Conservation (phyloP, 2,888 invertebrate species). For the Caenorhabditis sulstoni region DNA sequence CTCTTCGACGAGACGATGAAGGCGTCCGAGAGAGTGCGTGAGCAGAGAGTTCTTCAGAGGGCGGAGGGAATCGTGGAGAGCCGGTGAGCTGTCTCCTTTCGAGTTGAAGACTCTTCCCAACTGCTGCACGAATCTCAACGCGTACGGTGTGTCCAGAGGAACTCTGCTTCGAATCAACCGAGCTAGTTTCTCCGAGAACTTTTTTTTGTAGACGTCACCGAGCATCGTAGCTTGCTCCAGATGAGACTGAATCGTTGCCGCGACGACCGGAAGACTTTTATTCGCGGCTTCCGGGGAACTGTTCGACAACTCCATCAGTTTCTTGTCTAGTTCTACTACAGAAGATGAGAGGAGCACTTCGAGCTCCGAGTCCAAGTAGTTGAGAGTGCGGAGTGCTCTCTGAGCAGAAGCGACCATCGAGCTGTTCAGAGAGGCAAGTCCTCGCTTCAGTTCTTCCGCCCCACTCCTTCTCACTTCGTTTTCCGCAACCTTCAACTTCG, state of each 20-base stretch:
- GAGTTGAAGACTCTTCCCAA: slow-evolving; percentile 65
- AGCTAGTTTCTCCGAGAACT: slow-evolving; percentile 68
- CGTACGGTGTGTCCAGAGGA: slow-evolving; percentile 62
- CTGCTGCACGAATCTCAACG: slow-evolving; percentile 67
- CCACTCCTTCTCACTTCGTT: slow-evolving; percentile 66
- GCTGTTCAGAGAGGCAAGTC: slow-evolving; percentile 73
- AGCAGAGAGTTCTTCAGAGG: slow-evolving; percentile 76
- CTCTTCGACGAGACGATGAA: slow-evolving; percentile 90
- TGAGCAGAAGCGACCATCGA: slow-evolving; percentile 69
- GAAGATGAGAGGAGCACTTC: slow-evolving; percentile 61
- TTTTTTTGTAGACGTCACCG: slow-evolving; percentile 56
- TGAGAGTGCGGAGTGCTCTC: slow-evolving; percentile 68
- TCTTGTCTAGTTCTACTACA: slow-evolving; percentile 63
- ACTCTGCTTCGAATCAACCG: slow-evolving; percentile 64
- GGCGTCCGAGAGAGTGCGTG: slow-evolving; percentile 86
- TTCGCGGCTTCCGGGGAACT: slow-evolving; percentile 43
- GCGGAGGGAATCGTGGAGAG: slow-evolving; percentile 72
- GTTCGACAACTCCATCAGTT: slow-evolving; percentile 60
- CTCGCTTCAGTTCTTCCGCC: slow-evolving; percentile 71
- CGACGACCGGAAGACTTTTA: slow-evolving; percentile 57
- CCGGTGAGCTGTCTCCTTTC: slow-evolving; percentile 56
- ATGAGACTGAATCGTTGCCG: slow-evolving; percentile 63
- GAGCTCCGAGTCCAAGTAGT: slow-evolving; percentile 62
- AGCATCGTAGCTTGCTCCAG: slow-evolving; percentile 67
- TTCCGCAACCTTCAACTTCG: slow-evolving; percentile 63